Evolutionary conservation across 2,888 invertebrate species (phyloP), one percentile per base, ranked within the genome.

Genomic region (Minunthozetes semirufus): DNA sequence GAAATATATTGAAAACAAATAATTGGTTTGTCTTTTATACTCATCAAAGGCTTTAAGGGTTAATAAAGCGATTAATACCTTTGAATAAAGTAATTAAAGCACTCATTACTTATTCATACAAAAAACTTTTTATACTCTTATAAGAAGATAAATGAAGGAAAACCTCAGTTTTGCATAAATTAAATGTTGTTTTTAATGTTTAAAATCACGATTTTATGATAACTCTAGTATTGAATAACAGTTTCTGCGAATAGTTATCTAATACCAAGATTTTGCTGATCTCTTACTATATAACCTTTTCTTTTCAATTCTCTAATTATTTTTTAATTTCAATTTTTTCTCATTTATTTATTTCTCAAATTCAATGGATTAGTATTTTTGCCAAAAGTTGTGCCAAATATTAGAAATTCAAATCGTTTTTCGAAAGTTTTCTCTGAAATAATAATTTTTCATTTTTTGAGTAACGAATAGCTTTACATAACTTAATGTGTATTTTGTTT

Each of bases 51-150:
- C 63, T 63, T 63, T 63, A 38, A 17, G 6, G 63, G 15, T 33
- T 63, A 63, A 19, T 63, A 38, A 63, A 63, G 63, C 63, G 33
- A 63, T 63, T 63, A 33, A 63, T 63, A 56, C 33, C 63, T 17
- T 63, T 63, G 63, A 33, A 63, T 33, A 63, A 63, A 38, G 29
- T 63, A 63, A 63, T 63, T 63, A 19, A 63, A 5, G 9, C 22
- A 48, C 46, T 56, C 17, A 38, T 63, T 63, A 8, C 38, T 33
- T 19, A 63, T 63, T 61, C 61, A 63, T 33, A 33, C 63, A 63
- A 33, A 53, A 56, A 63, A 33, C 56, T 56, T 56, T 25, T 19
- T 56, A 25, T 56, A 11, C 3, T 25, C 19, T 56, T 56, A 48
- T 13, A 48, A 17, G 13, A 48, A 48, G n/a, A 48, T 17, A 17